Percentiles rank a stretch among this genome's conserved stretches.
phyloP scores from a whole-genome alignment of 2,888 invertebrate genomes.

The Ligdia adustata region DNA sequence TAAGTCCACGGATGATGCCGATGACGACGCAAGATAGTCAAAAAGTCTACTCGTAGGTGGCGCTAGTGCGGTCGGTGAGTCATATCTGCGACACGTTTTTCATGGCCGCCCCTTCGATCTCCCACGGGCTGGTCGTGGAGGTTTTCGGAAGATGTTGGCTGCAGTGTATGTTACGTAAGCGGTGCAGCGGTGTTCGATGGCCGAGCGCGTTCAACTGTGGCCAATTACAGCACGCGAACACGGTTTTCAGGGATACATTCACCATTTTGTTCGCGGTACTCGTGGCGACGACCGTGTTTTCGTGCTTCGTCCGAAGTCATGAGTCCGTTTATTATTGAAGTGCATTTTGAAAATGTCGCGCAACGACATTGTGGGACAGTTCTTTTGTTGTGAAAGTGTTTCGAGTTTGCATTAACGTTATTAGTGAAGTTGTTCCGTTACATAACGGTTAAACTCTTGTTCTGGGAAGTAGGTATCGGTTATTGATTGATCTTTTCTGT shows the following conservation, averaged over 20 bases:
- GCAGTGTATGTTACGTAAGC: conserved; percentile 78
- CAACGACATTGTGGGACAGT: conserved; percentile 52
- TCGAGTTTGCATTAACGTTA: conserved; percentile 38
- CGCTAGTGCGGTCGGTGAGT: conserved; percentile 76
- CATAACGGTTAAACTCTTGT: conserved; percentile 34
- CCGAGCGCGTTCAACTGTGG: conserved; percentile 68
- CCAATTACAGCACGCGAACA: conserved; percentile 73
- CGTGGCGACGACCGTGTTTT: conserved; percentile 58
- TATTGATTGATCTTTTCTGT: conserved; percentile 9
- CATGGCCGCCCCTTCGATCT: conserved; percentile 78
- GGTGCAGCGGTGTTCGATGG: conserved; percentile 75
- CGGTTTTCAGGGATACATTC: conserved; percentile 79
- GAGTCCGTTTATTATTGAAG: conserved; percentile 45
- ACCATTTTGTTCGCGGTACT: conserved; percentile 74
- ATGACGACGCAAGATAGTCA: conserved; percentile 18
- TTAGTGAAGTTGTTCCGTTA: conserved; percentile 47
- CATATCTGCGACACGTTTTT: conserved; percentile 80
- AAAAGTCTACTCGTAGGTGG: conserved; percentile 59
- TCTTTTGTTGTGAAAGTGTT: conserved; percentile 63
- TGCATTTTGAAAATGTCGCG: conserved; percentile 38
- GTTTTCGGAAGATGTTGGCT: conserved; percentile 63
- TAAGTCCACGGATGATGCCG: conserved; percentile 63
- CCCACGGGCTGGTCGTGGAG: conserved; percentile 48
- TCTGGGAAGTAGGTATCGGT: conserved; percentile 24
- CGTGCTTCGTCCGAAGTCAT: conserved; percentile 51